A percentile compares a stretch with the other conserved stretches of the same genome.
Conservation (phyloP, 2,797 vertebrate genomes). For the Melanotaenia maccullochi region DNA sequence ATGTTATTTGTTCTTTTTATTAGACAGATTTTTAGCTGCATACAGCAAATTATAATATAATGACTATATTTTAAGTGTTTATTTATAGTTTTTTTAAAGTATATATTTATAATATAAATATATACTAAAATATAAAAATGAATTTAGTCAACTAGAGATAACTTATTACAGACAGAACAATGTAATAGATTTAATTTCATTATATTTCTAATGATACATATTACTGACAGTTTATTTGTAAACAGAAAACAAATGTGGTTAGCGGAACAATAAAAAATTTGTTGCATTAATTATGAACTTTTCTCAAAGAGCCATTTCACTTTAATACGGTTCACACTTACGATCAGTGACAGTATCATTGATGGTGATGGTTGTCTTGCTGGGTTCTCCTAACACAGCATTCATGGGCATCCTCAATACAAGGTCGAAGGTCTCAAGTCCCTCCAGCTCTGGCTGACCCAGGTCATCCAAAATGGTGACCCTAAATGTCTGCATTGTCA, state of each 20-base stretch:
- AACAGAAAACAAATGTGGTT: background rate
- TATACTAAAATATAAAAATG: no score
- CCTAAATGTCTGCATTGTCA: constrained; percentile 86
- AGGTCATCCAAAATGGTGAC: constrained; percentile 89
- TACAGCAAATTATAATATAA: no score
- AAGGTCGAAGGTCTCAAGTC: constrained; percentile 87
- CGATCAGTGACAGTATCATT: constrained; percentile 85
- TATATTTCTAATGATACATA: background rate
- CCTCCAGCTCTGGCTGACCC: constrained; percentile 88
- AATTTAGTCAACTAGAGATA: no score
- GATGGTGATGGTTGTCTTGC: constrained; percentile 87
- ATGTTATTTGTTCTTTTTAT: background rate
- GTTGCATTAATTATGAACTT: background rate
- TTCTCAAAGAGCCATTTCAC: background rate
- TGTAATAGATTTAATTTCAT: no score
- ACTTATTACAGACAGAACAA: no score
- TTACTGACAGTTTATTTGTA: background rate
- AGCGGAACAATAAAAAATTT: background rate
- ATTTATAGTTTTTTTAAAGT: no score
- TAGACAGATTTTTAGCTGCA: no score
- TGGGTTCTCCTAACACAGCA: constrained; percentile 87
- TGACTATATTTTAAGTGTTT: no score
- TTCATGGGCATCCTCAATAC: constrained; percentile 87
- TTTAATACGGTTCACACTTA: constrained; percentile 62
- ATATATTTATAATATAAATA: no score